Conservation (phyloP, 2,113 vertebrate genomes). For the Oryzias melastigma region DNA sequence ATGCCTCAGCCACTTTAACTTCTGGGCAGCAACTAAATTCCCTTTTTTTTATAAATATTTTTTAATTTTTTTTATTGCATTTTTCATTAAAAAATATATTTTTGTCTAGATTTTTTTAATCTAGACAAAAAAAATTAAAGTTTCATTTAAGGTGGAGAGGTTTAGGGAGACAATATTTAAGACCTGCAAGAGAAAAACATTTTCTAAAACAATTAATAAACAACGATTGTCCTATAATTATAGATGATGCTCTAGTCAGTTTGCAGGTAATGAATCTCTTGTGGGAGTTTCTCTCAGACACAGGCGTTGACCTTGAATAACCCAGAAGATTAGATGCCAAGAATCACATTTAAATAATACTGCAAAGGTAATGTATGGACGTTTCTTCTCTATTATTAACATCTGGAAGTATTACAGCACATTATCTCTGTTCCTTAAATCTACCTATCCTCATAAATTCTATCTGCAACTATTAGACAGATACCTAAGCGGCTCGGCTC, state of each 20-base stretch:
- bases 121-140: neutral
- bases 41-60: neutral
- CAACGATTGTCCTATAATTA: neutral
- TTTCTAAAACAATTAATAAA: neutral
- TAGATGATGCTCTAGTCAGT: neutral
- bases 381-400: neutral
- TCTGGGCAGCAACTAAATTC: neutral
- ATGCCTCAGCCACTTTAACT: too few relatives aligned
- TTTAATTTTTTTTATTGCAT: neutral
- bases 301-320: neutral
- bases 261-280: slow-evolving; percentile 1
- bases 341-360: neutral
- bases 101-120: neutral
- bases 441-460: slow-evolving; percentile 31
- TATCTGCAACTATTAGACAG: slow-evolving; percentile 60
- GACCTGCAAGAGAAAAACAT: slow-evolving; percentile 9
- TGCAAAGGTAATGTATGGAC: neutral
- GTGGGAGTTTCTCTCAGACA: neutral
- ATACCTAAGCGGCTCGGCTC: slow-evolving; percentile 36
- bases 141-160: too few relatives aligned
- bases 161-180: slow-evolving; percentile 12
- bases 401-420: neutral
- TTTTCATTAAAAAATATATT: neutral
- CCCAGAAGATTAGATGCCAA: slow-evolving; percentile 6
- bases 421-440: too few relatives aligned